Base-by-base conservation (phyloP, 2,888 invertebrate species). In the Clistopyga incitator region DNA sequence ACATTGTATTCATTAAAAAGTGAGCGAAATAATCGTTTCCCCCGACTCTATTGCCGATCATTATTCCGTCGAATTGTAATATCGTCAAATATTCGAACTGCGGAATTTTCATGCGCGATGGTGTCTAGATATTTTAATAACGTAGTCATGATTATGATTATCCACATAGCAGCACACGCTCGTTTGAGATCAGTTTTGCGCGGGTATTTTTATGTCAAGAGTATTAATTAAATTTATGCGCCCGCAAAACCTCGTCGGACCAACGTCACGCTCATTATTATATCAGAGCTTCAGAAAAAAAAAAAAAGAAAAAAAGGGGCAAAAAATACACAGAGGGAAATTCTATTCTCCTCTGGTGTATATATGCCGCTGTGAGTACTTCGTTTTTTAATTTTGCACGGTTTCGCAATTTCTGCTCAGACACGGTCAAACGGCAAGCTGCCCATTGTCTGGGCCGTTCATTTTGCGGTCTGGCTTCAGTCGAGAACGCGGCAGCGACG, bases 381-480 rank as follows among this genome's bases (percentile, higher is more conserved):
- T 56, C 10, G 11, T n/a, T 25, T 29, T 20, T 54, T 20, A n/a
- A 8, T 20, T 20, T 23, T 20, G 20, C 56, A 56, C 54, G 6
- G 52, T 52, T 45, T 47, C 52, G 64, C 52, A 54, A 78, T 72
- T 78, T 72, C 25, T 29, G 45, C 65, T 67, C 23, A 72, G 72
- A 42, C 18, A 79, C 25, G 54, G 34, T 72, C 54, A 45, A 72
- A 38, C 20, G 23, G 34, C 54, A 65, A 45, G 65, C 65, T 65
- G 65, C 65, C 78, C 42, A 80, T 80, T 80, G 74, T 80, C 67
- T 68, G 59, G 74, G 47, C 25, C 74, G 67, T 74, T 80, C 74
- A 80, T 74, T 68, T 80, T 56, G 15, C 25, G 56, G 25, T 56
- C 25, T 56, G 52, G 52, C 6, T 8, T 20, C 10, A 56, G 56